These are phyloP conservation scores for Rotaria socialis DNA, from an alignment of 2,888 invertebrate species.

Conservation along the genomic window DNA sequence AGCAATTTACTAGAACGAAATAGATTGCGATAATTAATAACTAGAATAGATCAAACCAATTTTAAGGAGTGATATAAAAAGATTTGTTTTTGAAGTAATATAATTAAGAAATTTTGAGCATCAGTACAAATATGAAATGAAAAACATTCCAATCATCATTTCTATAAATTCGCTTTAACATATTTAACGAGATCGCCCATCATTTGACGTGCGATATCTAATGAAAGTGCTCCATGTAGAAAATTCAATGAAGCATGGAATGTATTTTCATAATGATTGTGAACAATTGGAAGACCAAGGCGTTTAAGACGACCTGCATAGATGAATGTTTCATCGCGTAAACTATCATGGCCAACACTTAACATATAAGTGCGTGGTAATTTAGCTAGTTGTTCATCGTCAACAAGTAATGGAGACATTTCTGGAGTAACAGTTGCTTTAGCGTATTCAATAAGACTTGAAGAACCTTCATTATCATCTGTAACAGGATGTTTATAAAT, in stretches of 20 bases:
- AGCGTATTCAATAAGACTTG: not conserved
- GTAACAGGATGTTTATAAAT: not conserved
- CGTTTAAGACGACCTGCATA: constrained; percentile 26
- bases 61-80: too few relatives aligned
- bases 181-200: not conserved
- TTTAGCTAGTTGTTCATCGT: not conserved
- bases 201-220: not conserved
- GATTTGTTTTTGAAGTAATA: too few relatives aligned
- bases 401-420: constrained; percentile 33
- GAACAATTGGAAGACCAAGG: not conserved
- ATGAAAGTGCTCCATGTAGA: not conserved
- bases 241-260: constrained; percentile 19
- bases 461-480: constrained; percentile 22
- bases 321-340: constrained; percentile 38
- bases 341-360: constrained; percentile 35
- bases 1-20: too few relatives aligned
- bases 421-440: constrained; percentile 16
- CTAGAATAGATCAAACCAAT: too few relatives aligned
- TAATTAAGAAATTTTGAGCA: too few relatives aligned
- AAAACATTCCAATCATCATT: too few relatives aligned
- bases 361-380: constrained; percentile 37
- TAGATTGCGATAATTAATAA: too few relatives aligned
- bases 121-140: too few relatives aligned
- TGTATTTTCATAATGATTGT: constrained; percentile 37
- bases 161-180: not conserved